Conservation (phyloP, 1,140 invertebrate genomes). For the Calycopis cecrops region DNA sequence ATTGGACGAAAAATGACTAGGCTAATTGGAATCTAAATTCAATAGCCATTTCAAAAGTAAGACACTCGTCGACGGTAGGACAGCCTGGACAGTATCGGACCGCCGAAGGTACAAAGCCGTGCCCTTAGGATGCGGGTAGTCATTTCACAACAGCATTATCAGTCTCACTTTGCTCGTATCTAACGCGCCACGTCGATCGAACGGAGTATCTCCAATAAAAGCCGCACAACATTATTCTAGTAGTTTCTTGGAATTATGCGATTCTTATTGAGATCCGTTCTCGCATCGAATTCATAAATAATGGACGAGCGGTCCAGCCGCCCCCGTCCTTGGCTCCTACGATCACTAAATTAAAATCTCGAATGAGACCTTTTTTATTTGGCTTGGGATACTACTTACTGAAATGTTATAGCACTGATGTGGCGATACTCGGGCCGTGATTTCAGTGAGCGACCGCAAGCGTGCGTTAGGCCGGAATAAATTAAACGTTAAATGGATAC, state of each 20-base stretch:
- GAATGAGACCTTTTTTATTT: conserved; percentile 42
- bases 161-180: conserved; percentile 73
- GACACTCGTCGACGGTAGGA: conserved; percentile 1
- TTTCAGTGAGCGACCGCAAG: conserved; percentile 46
- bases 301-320: conserved; percentile 58
- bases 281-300: conserved; percentile 57
- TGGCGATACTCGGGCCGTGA: conserved; percentile 28
- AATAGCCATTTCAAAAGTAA: conserved; percentile 7
- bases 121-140: conserved; percentile 12
- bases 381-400: conserved; percentile 44
- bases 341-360: conserved; percentile 60
- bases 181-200: conserved; percentile 56
- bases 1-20: background rate
- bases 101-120: conserved; percentile 14
- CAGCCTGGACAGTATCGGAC: background rate
- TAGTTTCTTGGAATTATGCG: conserved; percentile 31
- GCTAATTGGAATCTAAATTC: conserved; percentile 2
- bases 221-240: conserved; percentile 34
- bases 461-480: conserved; percentile 43
- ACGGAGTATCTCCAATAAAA: conserved; percentile 38
- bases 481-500: conserved; percentile 9
- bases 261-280: conserved; percentile 37
- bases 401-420: conserved; percentile 29
- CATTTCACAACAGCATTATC: conserved; percentile 61
- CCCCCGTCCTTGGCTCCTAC: conserved; percentile 36